Conservation (phyloP, 2,797 vertebrate species). For the Paratrypauchen microcephalus region DNA sequence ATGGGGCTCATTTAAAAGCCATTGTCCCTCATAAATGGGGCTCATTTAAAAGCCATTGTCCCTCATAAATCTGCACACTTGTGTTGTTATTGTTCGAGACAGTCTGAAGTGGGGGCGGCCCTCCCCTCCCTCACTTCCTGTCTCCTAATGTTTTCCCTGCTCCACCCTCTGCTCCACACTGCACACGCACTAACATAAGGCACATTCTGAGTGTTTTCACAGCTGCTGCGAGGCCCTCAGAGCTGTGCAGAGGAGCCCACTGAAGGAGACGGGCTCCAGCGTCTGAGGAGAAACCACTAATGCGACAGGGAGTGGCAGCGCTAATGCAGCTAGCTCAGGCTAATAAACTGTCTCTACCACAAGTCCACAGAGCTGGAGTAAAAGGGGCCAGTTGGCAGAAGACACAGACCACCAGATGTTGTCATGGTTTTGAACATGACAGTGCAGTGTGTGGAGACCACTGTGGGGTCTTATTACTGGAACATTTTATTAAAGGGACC, state of each 20-base stretch:
- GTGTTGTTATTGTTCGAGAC: slow-evolving; percentile 14
- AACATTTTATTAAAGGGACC: no score
- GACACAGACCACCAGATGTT: background rate
- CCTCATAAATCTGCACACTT: background rate
- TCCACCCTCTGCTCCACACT: slow-evolving; percentile 31
- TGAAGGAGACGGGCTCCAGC: slow-evolving; percentile 11
- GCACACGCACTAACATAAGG: slow-evolving; percentile 8
- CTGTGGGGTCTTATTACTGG: no score
- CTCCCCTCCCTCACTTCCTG: slow-evolving; percentile 50
- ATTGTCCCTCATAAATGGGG: background rate
- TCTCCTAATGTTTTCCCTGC: slow-evolving; percentile 39
- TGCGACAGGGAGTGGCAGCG: slow-evolving; percentile 18
- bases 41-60: no score
- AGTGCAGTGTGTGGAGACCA: background rate
- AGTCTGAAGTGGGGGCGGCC: slow-evolving; percentile 44
- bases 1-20: no score
- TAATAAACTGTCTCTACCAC: slow-evolving; percentile 11
- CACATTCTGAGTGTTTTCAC: slow-evolving; percentile 25
- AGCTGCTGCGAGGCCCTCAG: slow-evolving; percentile 21
- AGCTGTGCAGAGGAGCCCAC: slow-evolving; percentile 3
- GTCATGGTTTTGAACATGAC: background rate
- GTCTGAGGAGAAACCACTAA: slow-evolving; percentile 29
- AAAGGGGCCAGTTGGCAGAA: slow-evolving; percentile 20
- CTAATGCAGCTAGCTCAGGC: slow-evolving; percentile 16
- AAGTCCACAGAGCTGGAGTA: background rate